phyloP scores from a whole-genome alignment of 2,797 vertebrate genomes.

The Micropoecilia bifurca region DNA sequence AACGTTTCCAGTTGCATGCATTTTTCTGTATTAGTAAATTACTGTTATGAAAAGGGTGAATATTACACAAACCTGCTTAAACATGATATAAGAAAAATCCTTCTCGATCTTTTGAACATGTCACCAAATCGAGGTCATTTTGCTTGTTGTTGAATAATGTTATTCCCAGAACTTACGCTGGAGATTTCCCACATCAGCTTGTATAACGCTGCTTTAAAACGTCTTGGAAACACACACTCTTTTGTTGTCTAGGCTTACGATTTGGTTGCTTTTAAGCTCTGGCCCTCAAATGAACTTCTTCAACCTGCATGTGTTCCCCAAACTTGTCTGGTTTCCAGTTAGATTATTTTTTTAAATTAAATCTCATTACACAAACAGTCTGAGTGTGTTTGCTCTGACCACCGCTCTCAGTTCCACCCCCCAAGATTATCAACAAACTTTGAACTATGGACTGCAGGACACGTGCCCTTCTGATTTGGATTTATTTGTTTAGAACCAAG shows the following conservation, averaged over 20 bases:
- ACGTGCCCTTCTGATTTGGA: constrained; percentile 17
- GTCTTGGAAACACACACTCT: constrained; percentile 12
- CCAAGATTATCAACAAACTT: constrained; percentile 3
- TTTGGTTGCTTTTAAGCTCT: constrained; percentile 3
- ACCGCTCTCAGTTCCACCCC: constrained; percentile 18
- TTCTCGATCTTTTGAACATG: neutral
- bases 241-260: constrained; percentile 30
- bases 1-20: neutral
- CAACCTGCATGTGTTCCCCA: neutral
- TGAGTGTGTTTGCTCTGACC: constrained; percentile 30
- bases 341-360: neutral
- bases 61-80: neutral
- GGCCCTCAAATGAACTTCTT: neutral
- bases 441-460: constrained; percentile 61
- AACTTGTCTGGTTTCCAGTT: constrained; percentile 7
- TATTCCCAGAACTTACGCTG: neutral
- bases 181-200: neutral
- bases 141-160: constrained; percentile 2
- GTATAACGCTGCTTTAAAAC: neutral
- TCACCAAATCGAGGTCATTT: neutral
- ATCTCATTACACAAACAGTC: constrained; percentile 38
- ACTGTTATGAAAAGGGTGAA: neutral
- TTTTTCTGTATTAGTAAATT: neutral
- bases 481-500: constrained; percentile 54
- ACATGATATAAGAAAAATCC: neutral